Percentiles rank a stretch among this genome's conserved stretches.
phyloP scores from a whole-genome alignment of 1,140 invertebrate genomes.

The Drosophila bipectinata region DNA sequence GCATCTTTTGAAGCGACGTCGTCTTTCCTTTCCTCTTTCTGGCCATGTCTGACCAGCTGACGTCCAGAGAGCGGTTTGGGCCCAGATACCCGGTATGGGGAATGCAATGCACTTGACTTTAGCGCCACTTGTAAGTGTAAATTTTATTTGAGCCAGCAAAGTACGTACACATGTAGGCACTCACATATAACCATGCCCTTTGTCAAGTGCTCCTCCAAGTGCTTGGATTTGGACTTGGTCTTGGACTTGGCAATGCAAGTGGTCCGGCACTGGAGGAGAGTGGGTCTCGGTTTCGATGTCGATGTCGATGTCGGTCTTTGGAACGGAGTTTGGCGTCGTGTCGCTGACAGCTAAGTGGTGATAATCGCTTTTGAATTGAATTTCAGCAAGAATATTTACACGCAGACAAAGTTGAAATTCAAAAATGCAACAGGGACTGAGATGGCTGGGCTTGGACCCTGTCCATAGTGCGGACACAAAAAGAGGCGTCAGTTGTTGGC shows the following conservation, averaged over 20 bases:
- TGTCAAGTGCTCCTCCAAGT: conserved; percentile 62
- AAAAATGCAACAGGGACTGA: conserved; percentile 68
- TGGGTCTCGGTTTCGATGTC: conserved; percentile 23
- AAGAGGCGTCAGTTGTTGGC: conserved; percentile 16
- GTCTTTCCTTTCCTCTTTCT: conserved; percentile 59
- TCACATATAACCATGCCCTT: conserved; percentile 48
- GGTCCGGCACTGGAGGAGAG: conserved; percentile 10
- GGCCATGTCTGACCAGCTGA: conserved; percentile 72
- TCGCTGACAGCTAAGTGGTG: conserved; percentile 78
- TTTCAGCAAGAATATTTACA: conserved; percentile 68
- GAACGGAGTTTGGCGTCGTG: conserved; percentile 57
- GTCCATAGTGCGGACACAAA: conserved; percentile 42
- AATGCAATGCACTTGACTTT: conserved; percentile 72
- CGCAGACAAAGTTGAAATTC: conserved; percentile 71
- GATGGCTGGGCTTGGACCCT: conserved; percentile 27
- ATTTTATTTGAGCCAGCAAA: conserved; percentile 76
- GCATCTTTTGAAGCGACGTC: background rate
- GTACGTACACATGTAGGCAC: conserved; percentile 45
- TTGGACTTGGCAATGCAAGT: conserved; percentile 13
- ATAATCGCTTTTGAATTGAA: conserved; percentile 81
- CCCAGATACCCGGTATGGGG: background rate
- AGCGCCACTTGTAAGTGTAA: conserved; percentile 81
- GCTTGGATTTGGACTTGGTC: conserved; percentile 41
- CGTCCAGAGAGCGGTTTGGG: conserved; percentile 29
- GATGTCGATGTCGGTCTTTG: conserved; percentile 2